Evolutionary conservation across 2,797 vertebrate species (phyloP).

Genomic region (Chelonia mydas): DNA sequence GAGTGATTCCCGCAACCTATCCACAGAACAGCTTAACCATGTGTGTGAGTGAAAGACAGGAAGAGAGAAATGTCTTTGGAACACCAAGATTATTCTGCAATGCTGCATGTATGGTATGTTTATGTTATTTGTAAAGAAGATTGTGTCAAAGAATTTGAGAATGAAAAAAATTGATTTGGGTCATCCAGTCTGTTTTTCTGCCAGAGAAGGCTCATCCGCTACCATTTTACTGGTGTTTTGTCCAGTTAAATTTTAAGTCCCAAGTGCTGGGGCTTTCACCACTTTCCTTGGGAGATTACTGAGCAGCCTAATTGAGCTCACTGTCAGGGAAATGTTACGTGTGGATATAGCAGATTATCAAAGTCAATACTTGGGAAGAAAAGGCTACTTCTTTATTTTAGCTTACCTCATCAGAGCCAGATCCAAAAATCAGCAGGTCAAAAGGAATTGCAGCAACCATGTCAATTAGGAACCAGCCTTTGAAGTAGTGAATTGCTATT

Average conservation of each 20-base stretch:
- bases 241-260: not conserved
- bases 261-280: not conserved
- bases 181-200: not conserved
- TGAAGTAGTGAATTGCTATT: conserved; percentile 99
- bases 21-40: not conserved
- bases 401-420: conserved; percentile 98
- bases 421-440: conserved; percentile 99
- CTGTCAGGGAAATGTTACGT: not conserved
- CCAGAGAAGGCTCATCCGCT: not conserved
- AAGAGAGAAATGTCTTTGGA: not conserved
- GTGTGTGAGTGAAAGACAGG: not conserved
- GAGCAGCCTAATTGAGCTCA: no score
- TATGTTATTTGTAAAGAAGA: not conserved
- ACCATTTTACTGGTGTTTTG: not conserved
- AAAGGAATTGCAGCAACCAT: conserved; percentile 99
- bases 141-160: not conserved
- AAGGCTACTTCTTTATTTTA: not conserved
- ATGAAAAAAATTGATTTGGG: conserved; percentile 1
- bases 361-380: conserved; percentile 1
- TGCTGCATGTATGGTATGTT: not conserved
- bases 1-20: not conserved
- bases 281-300: not conserved
- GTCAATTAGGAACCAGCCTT: conserved; percentile 99
- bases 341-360: not conserved
- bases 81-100: not conserved